phyloP scores from a whole-genome alignment of 2,797 vertebrate species.

The Pipistrellus pipistrellus region DNA sequence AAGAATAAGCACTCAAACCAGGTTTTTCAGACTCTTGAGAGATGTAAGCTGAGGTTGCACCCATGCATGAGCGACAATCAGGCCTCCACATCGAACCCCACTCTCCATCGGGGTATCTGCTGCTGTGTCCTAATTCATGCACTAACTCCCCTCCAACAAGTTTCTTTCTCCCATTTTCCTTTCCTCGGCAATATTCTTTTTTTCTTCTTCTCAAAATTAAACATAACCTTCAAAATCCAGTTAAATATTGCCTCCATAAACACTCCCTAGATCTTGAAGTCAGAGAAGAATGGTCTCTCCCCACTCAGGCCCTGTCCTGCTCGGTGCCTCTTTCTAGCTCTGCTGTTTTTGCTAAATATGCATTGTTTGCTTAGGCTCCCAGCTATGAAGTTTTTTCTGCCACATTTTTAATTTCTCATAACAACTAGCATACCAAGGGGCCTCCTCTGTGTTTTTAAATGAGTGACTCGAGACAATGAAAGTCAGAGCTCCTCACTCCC shows the following conservation, averaged over 20 bases:
- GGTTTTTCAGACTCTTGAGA: accelerated
- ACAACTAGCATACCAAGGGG: accelerated
- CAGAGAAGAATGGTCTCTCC: accelerated
- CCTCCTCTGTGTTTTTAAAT: background rate
- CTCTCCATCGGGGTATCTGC: accelerated
- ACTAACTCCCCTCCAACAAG: accelerated
- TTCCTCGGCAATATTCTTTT: background rate
- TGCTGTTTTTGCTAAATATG: accelerated
- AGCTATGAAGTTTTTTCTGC: no score
- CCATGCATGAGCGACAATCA: accelerated
- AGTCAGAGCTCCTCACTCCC: background rate
- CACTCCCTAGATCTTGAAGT: background rate
- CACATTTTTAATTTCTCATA: accelerated
- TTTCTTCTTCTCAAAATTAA: background rate
- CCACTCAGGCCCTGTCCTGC: accelerated
- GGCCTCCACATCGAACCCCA: no score
- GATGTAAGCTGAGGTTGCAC: accelerated
- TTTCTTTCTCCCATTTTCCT: no score
- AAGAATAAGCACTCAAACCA: background rate
- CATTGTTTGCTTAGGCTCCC: accelerated
- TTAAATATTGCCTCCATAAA: background rate
- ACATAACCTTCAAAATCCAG: background rate
- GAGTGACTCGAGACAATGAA: background rate
- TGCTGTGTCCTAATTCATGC: accelerated
- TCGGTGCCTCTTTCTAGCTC: accelerated